Percentiles rank a stretch among this genome's conserved stretches.
These are phyloP conservation scores for Scylla paramamosain DNA, from an alignment of 1,140 invertebrate genomes.

Conservation along the genomic window DNA sequence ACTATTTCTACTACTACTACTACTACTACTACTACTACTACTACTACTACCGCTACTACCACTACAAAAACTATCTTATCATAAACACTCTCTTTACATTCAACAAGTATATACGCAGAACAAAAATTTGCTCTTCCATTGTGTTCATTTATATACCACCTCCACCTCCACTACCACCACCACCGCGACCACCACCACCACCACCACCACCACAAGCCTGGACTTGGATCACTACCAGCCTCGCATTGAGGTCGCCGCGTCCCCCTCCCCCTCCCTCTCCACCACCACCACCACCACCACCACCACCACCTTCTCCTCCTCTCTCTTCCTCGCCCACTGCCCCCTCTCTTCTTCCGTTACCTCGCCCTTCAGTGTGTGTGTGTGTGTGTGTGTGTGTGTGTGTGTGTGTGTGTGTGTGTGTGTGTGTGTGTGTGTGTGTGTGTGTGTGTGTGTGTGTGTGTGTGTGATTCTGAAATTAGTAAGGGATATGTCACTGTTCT, in stretches of 20 bases:
- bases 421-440: conserved; percentile 43
- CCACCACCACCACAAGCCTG: neutral
- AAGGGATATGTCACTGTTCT: too few species aligned
- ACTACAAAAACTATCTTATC: too few species aligned
- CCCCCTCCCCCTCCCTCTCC: neutral
- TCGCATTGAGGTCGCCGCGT: neutral
- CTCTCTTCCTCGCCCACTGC: neutral
- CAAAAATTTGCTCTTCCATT: too few species aligned
- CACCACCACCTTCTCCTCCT: neutral
- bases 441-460: neutral
- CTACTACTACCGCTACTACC: neutral
- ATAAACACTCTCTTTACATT: too few species aligned
- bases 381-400: conserved; percentile 48
- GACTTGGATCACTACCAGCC: neutral
- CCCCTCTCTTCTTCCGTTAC: conserved; percentile 8
- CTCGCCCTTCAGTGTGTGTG: neutral
- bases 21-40: neutral
- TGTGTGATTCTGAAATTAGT: neutral
- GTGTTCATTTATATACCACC: too few species aligned
- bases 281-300: neutral
- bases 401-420: conserved; percentile 48
- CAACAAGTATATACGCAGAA: too few species aligned
- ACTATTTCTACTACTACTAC: neutral
- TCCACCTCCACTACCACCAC: too few species aligned
- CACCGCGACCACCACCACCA: too few species aligned